Percentiles rank a stretch among this genome's conserved stretches.
These are phyloP conservation scores for Gambusia affinis DNA, from an alignment of 2,113 vertebrate species.

Conservation along the genomic window DNA sequence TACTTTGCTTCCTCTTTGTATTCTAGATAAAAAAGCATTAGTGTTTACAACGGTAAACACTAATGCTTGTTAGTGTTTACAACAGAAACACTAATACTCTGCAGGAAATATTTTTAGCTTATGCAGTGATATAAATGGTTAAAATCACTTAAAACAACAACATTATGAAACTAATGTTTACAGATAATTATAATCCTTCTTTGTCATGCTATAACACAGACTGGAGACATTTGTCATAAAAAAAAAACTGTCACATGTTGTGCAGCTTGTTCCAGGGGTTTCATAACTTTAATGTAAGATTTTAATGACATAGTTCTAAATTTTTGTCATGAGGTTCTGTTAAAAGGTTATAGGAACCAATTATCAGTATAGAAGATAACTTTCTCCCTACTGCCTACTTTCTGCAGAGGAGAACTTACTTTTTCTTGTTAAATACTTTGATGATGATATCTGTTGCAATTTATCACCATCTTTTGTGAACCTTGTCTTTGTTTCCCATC, in stretches of 20 bases:
- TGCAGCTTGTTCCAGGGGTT: background rate
- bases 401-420: background rate
- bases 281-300: background rate
- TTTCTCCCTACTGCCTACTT: no score
- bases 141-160: slow-evolving; percentile 5
- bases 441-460: background rate
- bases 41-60: background rate
- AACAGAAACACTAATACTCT: background rate
- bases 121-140: background rate
- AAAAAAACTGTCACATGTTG: background rate
- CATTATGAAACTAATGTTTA: background rate
- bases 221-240: background rate
- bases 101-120: background rate
- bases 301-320: background rate
- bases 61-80: background rate
- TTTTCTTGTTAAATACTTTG: background rate
- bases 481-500: background rate
- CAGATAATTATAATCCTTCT: background rate
- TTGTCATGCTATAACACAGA: background rate
- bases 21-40: background rate
- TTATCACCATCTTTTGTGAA: background rate
- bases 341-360: background rate
- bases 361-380: background rate
- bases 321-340: background rate
- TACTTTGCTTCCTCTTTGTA: background rate